These are phyloP conservation scores for Tricholauxania praeusta DNA, from an alignment of 2,888 invertebrate species.

Conservation along the genomic window DNA sequence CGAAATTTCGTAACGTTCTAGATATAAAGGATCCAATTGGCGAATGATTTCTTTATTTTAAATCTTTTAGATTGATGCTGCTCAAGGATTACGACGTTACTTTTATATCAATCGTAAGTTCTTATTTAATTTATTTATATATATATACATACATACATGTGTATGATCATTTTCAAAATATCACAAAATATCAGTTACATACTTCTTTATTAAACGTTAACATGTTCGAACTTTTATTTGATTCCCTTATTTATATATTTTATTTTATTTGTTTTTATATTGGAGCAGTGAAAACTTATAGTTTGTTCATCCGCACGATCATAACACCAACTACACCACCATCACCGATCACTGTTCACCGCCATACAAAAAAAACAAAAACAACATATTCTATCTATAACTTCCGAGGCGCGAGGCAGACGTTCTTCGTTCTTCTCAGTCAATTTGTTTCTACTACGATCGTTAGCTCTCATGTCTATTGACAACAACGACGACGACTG, in stretches of 20 bases:
- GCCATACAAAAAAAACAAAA: not conserved
- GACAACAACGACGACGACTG: slow-evolving; percentile 45
- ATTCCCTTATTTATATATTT: not conserved
- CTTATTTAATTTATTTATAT: too few species aligned
- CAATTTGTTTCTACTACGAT: slow-evolving; percentile 42
- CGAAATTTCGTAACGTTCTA: too few species aligned
- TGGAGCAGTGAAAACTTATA: too few species aligned
- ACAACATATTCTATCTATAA: slow-evolving; percentile 16
- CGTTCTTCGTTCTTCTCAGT: slow-evolving; percentile 1
- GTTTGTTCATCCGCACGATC: not conserved
- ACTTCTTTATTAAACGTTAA: too few species aligned
- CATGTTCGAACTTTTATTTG: not conserved
- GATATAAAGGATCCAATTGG: too few species aligned
- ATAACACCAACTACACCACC: not conserved
- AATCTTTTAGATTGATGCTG: too few species aligned
- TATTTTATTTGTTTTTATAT: not conserved
- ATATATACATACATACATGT: too few species aligned
- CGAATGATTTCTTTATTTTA: too few species aligned
- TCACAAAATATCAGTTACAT: too few species aligned
- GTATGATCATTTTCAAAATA: too few species aligned
- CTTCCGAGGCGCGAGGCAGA: not conserved
- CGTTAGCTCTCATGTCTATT: slow-evolving; percentile 52
- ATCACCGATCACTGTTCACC: slow-evolving; percentile 2
- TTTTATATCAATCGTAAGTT: too few species aligned
- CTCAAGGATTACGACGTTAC: too few species aligned